Evolutionary conservation across 1,140 invertebrate genomes (phyloP).

Genomic region (Plectus sambesii): DNA sequence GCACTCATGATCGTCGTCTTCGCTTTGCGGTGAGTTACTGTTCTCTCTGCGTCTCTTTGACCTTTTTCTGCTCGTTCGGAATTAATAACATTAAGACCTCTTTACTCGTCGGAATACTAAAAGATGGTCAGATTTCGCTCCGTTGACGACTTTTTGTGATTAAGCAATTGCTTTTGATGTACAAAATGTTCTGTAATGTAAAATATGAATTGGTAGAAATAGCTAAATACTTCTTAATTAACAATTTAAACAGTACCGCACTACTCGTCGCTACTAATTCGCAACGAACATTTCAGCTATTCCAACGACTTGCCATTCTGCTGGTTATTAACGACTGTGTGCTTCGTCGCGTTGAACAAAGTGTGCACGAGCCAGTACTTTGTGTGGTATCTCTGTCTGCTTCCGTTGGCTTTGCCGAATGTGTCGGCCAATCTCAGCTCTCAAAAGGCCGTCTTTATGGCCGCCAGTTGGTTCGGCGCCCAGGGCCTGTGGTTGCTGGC

Average conservation of each 20-base stretch:
- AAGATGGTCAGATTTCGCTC: no score
- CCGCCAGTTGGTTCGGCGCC: conserved; percentile 60
- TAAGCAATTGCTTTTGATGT: no score
- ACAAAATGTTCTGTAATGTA: no score
- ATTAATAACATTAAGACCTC: no score
- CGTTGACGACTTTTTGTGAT: no score
- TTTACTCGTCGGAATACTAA: conserved; percentile 23
- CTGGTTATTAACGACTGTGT: conserved; percentile 69
- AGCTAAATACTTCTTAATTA: no score
- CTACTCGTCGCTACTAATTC: conserved; percentile 28
- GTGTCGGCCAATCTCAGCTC: conserved; percentile 34
- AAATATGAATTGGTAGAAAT: no score
- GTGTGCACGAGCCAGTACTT: conserved; percentile 97
- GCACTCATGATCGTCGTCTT: conserved; percentile 59
- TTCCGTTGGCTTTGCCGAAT: conserved; percentile 60
- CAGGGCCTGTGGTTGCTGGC: conserved; percentile 76
- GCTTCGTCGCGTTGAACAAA: conserved; percentile 86
- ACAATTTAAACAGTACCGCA: no score
- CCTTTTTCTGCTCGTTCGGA: no score
- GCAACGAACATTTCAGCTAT: conserved; percentile 34
- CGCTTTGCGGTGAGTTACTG: conserved; percentile 52
- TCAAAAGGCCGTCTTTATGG: conserved; percentile 14
- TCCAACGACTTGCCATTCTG: conserved; percentile 63
- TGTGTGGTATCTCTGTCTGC: conserved; percentile 79
- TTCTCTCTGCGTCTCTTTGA: conserved; percentile 55